These are phyloP conservation scores for Coremacera marginata DNA, from an alignment of 2,888 invertebrate genomes.

Conservation along the genomic window DNA sequence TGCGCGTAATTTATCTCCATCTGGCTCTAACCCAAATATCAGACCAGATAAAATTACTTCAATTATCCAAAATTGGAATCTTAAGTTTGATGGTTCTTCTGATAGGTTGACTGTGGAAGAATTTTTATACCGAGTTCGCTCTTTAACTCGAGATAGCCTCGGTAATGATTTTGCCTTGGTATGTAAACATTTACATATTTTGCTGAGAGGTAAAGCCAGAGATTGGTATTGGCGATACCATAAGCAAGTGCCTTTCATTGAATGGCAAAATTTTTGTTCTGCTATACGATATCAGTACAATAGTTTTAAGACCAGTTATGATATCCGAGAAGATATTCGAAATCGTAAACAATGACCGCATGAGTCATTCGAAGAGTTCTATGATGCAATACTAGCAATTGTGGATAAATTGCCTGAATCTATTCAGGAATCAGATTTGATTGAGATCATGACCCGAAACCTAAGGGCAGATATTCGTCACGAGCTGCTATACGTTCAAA, in stretches of 20 bases:
- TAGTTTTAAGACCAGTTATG: conserved; percentile 23
- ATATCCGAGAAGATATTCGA: conserved; percentile 33
- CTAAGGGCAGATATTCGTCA: neutral
- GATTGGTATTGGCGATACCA: neutral
- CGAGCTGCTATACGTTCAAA: neutral
- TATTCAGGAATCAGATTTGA: neutral
- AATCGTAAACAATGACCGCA: conserved; percentile 35
- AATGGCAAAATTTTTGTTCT: conserved; percentile 35
- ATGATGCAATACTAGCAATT: neutral
- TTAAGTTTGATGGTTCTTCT: conserved; percentile 38
- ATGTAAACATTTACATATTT: conserved; percentile 32
- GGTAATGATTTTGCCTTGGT: conserved; percentile 25
- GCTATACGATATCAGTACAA: conserved; percentile 27
- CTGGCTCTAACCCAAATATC: neutral
- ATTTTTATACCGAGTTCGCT: conserved; percentile 35
- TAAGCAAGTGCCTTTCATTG: conserved; percentile 11
- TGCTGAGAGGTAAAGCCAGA: conserved; percentile 32
- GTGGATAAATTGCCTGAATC: neutral
- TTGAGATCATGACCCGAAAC: neutral
- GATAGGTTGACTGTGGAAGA: conserved; percentile 30
- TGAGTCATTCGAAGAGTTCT: conserved; percentile 25
- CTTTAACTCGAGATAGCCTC: conserved; percentile 32
- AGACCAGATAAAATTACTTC: conserved; percentile 28
- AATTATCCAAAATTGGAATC: conserved; percentile 36
- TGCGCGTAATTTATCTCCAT: neutral